Conservation (phyloP, 2,888 invertebrate genomes). For the Drosophila leonis region DNA sequence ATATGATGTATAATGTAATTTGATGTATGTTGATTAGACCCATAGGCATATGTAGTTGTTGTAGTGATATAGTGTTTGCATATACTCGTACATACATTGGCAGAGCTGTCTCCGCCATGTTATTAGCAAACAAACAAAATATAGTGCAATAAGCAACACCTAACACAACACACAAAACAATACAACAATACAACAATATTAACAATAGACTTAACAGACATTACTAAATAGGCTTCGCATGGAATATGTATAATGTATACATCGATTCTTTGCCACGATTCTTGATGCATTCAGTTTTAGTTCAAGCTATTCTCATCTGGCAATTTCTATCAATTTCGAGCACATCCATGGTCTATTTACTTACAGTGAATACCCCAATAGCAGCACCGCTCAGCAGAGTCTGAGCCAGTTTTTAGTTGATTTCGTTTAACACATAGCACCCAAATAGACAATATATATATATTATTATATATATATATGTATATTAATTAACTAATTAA, state of each 20-base stretch:
- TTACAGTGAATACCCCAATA: not conserved
- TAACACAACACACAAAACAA: conserved; percentile 1
- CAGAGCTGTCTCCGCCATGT: conserved; percentile 2
- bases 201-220: conserved; percentile 1
- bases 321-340: not conserved
- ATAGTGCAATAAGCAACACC: conserved; percentile 24
- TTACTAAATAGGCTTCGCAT: not conserved
- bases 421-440: not conserved
- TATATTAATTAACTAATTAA: not conserved
- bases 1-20: conserved; percentile 3
- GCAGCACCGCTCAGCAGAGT: not conserved
- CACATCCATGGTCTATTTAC: not conserved
- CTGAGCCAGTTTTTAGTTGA: not conserved
- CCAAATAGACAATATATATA: not conserved
- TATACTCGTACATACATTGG: conserved; percentile 15
- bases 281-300: not conserved
- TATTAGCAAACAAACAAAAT: not conserved
- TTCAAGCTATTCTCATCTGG: not conserved
- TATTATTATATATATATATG: not conserved
- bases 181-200: not conserved
- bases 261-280: not conserved
- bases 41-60: conserved; percentile 38
- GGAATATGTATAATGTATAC: not conserved
- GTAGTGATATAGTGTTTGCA: conserved; percentile 29
- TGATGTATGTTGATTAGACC: conserved; percentile 9